Percentiles rank a stretch among this genome's conserved stretches.
Evolutionary conservation across 2,113 vertebrate species (phyloP).

Genomic region (Fukomys damarensis): DNA sequence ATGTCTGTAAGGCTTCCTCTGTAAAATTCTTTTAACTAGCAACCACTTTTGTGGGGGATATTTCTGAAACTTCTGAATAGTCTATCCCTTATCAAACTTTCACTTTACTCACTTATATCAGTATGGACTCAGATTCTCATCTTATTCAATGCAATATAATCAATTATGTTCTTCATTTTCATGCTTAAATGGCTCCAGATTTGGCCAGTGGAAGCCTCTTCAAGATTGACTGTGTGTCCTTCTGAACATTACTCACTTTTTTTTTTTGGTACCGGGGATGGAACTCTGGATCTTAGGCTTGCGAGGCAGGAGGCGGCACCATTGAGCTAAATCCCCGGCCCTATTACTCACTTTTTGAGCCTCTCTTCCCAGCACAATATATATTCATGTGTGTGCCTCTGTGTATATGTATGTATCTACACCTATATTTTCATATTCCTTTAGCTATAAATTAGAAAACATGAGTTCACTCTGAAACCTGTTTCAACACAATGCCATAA

Average conservation of each 20-base stretch:
- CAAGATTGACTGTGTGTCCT: too few relatives aligned
- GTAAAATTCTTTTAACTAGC: slow-evolving; percentile 4
- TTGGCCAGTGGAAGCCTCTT: too few relatives aligned
- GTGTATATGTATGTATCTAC: background rate
- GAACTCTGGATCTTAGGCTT: too few relatives aligned
- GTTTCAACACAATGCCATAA: background rate
- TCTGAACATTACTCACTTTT: too few relatives aligned
- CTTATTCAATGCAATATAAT: background rate
- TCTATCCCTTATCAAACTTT: slow-evolving; percentile 6
- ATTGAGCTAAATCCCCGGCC: too few relatives aligned
- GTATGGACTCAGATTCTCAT: background rate
- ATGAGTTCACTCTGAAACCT: background rate
- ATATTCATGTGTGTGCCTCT: background rate
- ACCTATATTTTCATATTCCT: background rate
- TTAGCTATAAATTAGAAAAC: background rate
- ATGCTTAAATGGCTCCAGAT: too few relatives aligned
- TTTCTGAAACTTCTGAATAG: background rate
- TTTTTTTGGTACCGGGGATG: too few relatives aligned
- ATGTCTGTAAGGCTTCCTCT: background rate
- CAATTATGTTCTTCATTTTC: background rate
- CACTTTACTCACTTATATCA: background rate
- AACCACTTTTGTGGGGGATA: background rate
- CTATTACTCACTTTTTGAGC: too few relatives aligned
- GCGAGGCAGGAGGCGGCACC: too few relatives aligned
- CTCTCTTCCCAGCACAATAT: background rate